Base-by-base conservation (phyloP, 1,140 invertebrate species). In the Conopomorpha cramerella region DNA sequence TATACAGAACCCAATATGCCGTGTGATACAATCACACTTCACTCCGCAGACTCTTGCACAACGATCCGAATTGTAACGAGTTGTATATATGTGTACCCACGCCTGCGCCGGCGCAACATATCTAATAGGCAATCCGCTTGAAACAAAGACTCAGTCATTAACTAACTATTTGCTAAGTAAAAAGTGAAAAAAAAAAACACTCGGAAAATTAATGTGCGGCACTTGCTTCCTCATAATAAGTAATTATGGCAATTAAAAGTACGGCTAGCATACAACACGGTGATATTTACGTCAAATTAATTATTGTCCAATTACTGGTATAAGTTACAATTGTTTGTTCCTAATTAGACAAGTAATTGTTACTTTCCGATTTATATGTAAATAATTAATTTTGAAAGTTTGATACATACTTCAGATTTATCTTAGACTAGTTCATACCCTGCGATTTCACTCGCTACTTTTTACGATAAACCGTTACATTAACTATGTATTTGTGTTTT, bases 191-290 rank as follows among this genome's bases (percentile, higher is more conserved):
- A 52, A 62, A 66, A 66, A 67, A 67, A 71, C 53, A 41, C 46
- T 55, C 38, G 49, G 53, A 49, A 63, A 63, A 59, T 71, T 68
- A 70, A 57, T 54, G 57, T 55, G 49, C 52, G 41, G 54, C 55
- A 49, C 48, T 46, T 40, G 45, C 64, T 74, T 74, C 64, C 64
- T 70, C 50, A 62, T 70, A 70, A 67, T 65, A 45, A 71, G 53
- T 62, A 60, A 71, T 71, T 68, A 68, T 61, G 53, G 51, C 58
- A 74, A 70, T 70, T 66, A 68, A 30, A 6, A 36, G 57, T 67
- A 71, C 59, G 48, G 62, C 60, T 53, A 45, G 57, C n/a, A n/a
- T n/a, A n/a, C n/a, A n/a, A n/a, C 47, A 43, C 30, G 32, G 49
- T 31, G 50, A 37, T 39, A 45, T 40, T 46, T 41, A 34, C 30